These are phyloP conservation scores for Vulpes ferrilata DNA, from an alignment of 2,113 vertebrate genomes.

Conservation along the genomic window DNA sequence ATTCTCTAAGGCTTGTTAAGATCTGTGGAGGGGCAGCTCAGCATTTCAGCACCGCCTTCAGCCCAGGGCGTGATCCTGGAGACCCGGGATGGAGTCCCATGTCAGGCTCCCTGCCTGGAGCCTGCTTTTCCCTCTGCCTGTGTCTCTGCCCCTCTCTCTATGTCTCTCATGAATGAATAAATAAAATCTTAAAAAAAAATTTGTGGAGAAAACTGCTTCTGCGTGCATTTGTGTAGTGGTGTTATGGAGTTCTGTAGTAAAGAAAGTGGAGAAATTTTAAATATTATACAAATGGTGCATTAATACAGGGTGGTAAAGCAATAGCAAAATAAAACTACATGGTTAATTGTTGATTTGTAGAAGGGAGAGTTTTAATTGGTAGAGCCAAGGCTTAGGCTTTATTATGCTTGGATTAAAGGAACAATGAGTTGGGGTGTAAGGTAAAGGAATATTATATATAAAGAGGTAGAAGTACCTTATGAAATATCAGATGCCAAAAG, in stretches of 20 bases:
- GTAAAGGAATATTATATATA: constrained; percentile 33
- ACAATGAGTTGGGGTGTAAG: background rate
- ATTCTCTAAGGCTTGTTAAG: background rate
- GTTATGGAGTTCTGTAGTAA: background rate
- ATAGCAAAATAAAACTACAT: constrained; percentile 42
- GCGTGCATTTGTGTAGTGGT: background rate
- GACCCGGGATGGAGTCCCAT: too few species aligned
- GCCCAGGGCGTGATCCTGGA: too few species aligned
- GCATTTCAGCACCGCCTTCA: too few species aligned
- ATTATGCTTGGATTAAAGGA: constrained; percentile 37
- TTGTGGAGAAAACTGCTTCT: constrained; percentile 16
- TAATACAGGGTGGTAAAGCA: background rate
- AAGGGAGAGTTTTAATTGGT: constrained; percentile 14
- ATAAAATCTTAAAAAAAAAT: background rate
- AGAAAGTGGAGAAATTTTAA: constrained; percentile 10
- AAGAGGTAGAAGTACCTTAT: background rate
- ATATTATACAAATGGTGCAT: background rate
- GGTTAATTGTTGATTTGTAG: constrained; percentile 22
- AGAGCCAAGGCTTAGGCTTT: background rate
- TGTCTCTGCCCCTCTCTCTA: too few species aligned
- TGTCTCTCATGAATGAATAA: too few species aligned
- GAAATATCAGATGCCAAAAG: constrained; percentile 6
- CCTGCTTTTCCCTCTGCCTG: too few species aligned
- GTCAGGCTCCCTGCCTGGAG: too few species aligned
- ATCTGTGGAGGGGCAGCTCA: background rate